Conservation (phyloP, 2,888 invertebrate genomes). For the Dicyrtomina minuta region DNA sequence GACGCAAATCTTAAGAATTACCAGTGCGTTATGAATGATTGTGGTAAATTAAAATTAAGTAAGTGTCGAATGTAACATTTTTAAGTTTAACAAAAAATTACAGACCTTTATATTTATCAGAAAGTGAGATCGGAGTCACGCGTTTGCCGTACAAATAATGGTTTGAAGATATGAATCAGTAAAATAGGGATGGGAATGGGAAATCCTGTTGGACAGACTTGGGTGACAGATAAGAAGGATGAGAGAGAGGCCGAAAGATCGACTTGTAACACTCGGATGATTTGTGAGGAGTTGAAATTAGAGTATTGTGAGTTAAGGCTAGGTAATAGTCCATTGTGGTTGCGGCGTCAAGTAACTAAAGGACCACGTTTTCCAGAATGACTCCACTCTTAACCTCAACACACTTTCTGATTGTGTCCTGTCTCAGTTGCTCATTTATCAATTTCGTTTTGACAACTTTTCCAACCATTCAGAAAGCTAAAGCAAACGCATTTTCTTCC, state of each 20-base stretch:
- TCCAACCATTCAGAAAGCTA: background rate
- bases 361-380: conserved; percentile 42
- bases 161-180: conserved; percentile 13
- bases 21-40: too few species aligned
- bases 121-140: background rate
- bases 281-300: conserved; percentile 54
- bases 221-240: conserved; percentile 53
- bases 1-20: too few species aligned
- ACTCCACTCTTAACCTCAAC: conserved; percentile 47
- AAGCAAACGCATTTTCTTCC: background rate
- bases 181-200: conserved; percentile 9
- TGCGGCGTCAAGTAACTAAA: conserved; percentile 36
- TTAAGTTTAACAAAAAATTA: too few species aligned
- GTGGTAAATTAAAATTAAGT: too few species aligned
- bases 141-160: background rate
- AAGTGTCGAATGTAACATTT: too few species aligned
- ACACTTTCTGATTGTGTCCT: conserved; percentile 40
- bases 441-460: conserved; percentile 49
- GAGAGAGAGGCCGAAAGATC: conserved; percentile 47
- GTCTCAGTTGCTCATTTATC: conserved; percentile 47
- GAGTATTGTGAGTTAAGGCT: conserved; percentile 45
- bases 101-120: too few species aligned
- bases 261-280: conserved; percentile 49
- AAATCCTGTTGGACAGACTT: conserved; percentile 20
- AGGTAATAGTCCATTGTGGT: conserved; percentile 48